Evolutionary conservation across 1,140 invertebrate species (phyloP), one percentile per base, ranked within the genome.

Genomic region (Cherax quadricarinatus): DNA sequence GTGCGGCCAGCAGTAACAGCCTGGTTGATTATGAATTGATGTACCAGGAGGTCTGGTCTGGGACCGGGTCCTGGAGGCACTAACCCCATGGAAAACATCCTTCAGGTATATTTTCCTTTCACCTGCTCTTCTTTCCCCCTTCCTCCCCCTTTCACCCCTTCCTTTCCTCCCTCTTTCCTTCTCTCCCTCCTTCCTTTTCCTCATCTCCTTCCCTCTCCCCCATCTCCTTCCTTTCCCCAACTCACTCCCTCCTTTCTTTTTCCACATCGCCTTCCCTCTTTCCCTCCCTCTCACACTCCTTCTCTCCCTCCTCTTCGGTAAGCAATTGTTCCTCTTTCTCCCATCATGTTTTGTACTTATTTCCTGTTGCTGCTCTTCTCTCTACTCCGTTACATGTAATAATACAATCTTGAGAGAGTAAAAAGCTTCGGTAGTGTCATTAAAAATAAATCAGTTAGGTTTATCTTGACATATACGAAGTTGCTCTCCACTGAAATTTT

Each of bases 141-240:
- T 51, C 57, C 79, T 66, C 16, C 49, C 80, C 41, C 48, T 78
- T 57, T 7, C 53, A 21, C 60, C 79, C 30, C 30, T 41, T 41
- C 80, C 18, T n/a, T 53, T 49, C 30, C 82, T 57, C 82, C n/a
- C n/a, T 24, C n/a, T 21, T 18, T 62, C 53, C 14, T n/a, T 62
- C 53, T 21, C 66, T 86, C 84, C 12, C 66, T 73, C 84, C 60
- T 70, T 24, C n/a, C 82, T 62, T 21, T 21, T 16, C 21, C 82
- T 62, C 48, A 49, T 62, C 57, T 21, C 30, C 57, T 30, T 75
- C 70, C 12, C 24, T 9, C 24, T 16, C 62, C 24, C 57, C 21
- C 57, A 18, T 21, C 51, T 24, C 57, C 60, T n/a, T 62, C 82
- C 30, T 53, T n/a, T 1, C 49, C 18, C 21, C 48, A 3, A 30